phyloP scores from a whole-genome alignment of 1,140 invertebrate genomes.

The Cotesia vestalis region DNA sequence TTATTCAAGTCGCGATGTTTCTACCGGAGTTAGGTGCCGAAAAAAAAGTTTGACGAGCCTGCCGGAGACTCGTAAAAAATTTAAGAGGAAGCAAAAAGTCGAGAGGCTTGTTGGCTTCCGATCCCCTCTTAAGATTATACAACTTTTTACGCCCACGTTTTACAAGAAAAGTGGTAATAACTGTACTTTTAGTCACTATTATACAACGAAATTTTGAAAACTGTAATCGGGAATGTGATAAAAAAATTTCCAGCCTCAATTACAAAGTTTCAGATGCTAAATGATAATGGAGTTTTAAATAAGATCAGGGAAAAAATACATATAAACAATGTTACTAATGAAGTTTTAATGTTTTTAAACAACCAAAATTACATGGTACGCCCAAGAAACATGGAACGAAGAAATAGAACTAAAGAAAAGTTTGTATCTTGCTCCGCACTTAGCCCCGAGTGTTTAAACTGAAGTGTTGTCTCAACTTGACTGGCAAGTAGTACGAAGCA shows the following conservation, averaged over 20 bases:
- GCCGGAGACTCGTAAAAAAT: not conserved
- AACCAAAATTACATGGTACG: too few species aligned
- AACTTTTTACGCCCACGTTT: not conserved
- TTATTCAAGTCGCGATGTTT: too few species aligned
- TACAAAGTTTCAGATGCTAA: too few species aligned
- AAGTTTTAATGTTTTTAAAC: too few species aligned
- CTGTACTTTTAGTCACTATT: too few species aligned
- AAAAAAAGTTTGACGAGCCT: slow-evolving; percentile 8
- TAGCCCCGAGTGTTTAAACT: not conserved
- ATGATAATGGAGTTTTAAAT: too few species aligned
- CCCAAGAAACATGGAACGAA: not conserved
- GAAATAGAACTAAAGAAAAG: not conserved
- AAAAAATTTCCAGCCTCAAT: too few species aligned
- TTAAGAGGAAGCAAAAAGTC: not conserved
- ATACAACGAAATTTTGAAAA: not conserved
- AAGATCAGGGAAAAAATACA: too few species aligned
- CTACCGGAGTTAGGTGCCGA: not conserved
- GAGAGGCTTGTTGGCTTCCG: slow-evolving; percentile 1
- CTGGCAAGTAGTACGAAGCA: not conserved
- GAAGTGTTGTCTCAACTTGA: slow-evolving; percentile 4
- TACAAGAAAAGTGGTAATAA: not conserved
- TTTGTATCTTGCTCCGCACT: not conserved
- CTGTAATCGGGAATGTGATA: too few species aligned
- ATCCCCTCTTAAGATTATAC: slow-evolving; percentile 1
- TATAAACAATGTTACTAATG: too few species aligned